Evolutionary conservation across 2,113 vertebrate genomes (phyloP).

Genomic region (Polypterus bichir): DNA sequence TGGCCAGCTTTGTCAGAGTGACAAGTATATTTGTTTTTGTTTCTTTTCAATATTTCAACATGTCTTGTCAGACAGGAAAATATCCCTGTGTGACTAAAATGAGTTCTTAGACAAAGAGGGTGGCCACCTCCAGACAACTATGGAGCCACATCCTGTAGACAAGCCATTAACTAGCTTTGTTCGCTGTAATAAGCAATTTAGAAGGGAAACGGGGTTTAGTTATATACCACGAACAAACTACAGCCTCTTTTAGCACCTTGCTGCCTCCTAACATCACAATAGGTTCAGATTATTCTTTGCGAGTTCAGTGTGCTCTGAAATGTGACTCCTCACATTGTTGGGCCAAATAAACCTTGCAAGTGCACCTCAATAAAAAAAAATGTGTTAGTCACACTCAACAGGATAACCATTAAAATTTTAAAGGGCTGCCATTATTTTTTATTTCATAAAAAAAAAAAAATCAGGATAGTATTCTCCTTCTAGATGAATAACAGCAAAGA

Average conservation of each 20-base stretch:
- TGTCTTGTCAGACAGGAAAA: not conserved
- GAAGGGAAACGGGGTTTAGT: not conserved
- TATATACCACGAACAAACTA: not conserved
- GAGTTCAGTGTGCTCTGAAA: too few species aligned
- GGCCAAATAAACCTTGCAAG: too few species aligned
- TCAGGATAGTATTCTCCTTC: too few species aligned
- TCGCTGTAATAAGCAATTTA: not conserved
- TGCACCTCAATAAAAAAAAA: too few species aligned
- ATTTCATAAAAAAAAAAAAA: too few species aligned
- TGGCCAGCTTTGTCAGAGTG: not conserved
- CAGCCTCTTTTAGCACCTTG: not conserved
- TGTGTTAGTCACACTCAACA: too few species aligned
- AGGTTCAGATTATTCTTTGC: not conserved
- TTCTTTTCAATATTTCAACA: not conserved
- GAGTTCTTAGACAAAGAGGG: not conserved
- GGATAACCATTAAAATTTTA: too few species aligned
- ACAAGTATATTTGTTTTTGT: not conserved
- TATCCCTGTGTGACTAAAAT: not conserved
- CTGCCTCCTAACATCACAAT: not conserved
- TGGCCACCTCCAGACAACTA: not conserved
- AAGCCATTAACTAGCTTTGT: not conserved
- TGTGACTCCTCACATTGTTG: too few species aligned
- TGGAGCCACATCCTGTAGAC: constrained; percentile 3
- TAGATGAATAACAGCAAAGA: too few species aligned
- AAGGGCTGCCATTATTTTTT: too few species aligned